phyloP scores from a whole-genome alignment of 2,888 invertebrate species.

The Venusia cambrica region DNA sequence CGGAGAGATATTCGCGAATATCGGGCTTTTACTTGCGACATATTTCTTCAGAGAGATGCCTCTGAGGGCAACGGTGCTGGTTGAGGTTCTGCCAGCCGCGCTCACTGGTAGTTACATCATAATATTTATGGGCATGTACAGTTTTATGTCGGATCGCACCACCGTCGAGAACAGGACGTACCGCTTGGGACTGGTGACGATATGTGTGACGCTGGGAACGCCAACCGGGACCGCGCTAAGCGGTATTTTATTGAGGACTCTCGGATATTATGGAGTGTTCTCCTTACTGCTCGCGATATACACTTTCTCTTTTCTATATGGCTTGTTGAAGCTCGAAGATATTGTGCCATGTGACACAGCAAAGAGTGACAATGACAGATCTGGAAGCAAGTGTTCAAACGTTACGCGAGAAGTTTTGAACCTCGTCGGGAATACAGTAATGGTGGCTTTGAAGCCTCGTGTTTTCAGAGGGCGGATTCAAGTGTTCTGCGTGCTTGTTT shows the following conservation, averaged over 20 bases:
- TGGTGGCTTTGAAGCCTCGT: slow-evolving; percentile 61
- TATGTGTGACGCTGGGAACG: slow-evolving; percentile 74
- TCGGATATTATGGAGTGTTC: slow-evolving; percentile 75
- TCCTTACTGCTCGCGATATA: slow-evolving; percentile 56
- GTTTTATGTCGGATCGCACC: slow-evolving; percentile 83
- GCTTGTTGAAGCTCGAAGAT: slow-evolving; percentile 64
- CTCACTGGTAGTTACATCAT: slow-evolving; percentile 82
- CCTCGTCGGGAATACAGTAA: slow-evolving; percentile 62
- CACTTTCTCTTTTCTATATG: slow-evolving; percentile 57
- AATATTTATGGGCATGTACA: slow-evolving; percentile 82
- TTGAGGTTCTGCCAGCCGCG: slow-evolving; percentile 81
- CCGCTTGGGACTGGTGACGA: slow-evolving; percentile 81
- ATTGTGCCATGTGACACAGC: slow-evolving; percentile 37
- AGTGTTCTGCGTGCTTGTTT: slow-evolving; percentile 58
- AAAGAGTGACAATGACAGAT: slow-evolving; percentile 18
- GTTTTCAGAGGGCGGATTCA: slow-evolving; percentile 54
- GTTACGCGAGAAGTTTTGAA: slow-evolving; percentile 51
- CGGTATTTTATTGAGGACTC: slow-evolving; percentile 65
- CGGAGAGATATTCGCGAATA: slow-evolving; percentile 78
- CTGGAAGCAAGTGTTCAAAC: slow-evolving; percentile 35
- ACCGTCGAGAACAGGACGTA: slow-evolving; percentile 82
- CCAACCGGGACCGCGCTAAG: slow-evolving; percentile 77
- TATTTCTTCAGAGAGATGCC: slow-evolving; percentile 79
- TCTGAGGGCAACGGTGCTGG: slow-evolving; percentile 70
- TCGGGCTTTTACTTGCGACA: slow-evolving; percentile 77